Conservation (phyloP, 2,888 invertebrate species). For the Tanypteryx hageni region DNA sequence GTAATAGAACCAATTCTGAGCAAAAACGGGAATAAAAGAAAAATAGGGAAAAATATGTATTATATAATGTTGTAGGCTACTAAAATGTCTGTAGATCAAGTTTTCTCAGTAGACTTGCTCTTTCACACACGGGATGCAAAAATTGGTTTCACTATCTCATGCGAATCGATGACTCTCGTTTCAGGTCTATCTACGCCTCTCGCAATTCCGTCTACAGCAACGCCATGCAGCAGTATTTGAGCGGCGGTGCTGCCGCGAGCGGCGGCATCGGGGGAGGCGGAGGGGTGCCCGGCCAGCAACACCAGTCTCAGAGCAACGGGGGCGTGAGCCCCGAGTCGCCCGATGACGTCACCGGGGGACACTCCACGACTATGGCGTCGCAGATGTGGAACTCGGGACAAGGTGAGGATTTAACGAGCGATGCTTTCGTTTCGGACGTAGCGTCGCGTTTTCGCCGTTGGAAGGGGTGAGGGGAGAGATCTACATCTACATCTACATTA, state of each 20-base stretch:
- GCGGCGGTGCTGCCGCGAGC: neutral
- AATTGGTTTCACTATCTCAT: neutral
- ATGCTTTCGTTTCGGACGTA: neutral
- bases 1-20: no score
- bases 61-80: no score
- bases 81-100: no score
- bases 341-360: slow-evolving; percentile 51
- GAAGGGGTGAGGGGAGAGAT: neutral
- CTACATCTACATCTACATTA: no score
- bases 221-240: slow-evolving; percentile 47
- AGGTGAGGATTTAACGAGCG: neutral
- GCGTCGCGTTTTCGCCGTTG: neutral
- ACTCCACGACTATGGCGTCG: slow-evolving; percentile 12
- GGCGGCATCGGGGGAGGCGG: neutral
- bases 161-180: neutral
- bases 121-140: no score
- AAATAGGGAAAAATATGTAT: no score
- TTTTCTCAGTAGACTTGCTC: no score
- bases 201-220: slow-evolving; percentile 42
- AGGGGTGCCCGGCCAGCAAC: neutral
- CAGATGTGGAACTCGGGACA: slow-evolving; percentile 50
- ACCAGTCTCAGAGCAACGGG: slow-evolving; percentile 35
- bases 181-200: neutral
- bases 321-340: slow-evolving; percentile 41
- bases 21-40: no score